Conservation (phyloP, 2,113 vertebrate genomes). For the Platichthys stellatus region DNA sequence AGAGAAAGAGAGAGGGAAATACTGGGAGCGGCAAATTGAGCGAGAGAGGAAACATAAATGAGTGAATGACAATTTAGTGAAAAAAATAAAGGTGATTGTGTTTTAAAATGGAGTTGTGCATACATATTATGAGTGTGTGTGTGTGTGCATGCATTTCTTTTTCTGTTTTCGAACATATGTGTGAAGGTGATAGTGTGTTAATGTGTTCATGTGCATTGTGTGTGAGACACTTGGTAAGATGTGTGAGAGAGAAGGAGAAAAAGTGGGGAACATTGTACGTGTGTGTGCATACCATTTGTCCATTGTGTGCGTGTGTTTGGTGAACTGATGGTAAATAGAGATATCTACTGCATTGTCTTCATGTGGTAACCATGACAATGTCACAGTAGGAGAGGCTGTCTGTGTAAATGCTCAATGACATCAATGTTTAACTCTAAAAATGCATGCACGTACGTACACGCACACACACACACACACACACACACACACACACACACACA, state of each 20-base stretch:
- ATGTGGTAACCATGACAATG: conserved; percentile 81
- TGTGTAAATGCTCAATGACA: conserved; percentile 76
- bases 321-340: conserved; percentile 78
- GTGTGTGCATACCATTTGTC: conserved; percentile 51
- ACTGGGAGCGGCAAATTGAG: conserved; percentile 42
- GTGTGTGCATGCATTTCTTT: conserved; percentile 14
- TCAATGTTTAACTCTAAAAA: conserved; percentile 62
- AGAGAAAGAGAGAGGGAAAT: neutral
- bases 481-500: no score
- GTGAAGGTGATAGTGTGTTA: conserved; percentile 31
- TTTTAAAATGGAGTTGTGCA: conserved; percentile 44
- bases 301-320: conserved; percentile 41
- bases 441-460: neutral
- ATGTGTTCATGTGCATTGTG: conserved; percentile 42
- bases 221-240: conserved; percentile 26
- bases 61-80: conserved; percentile 61
- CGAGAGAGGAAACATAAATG: conserved; percentile 59
- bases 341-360: conserved; percentile 80
- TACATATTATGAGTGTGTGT: conserved; percentile 26
- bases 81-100: conserved; percentile 48
- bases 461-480: no score
- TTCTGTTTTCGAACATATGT: conserved; percentile 16
- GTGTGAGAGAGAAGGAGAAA: conserved; percentile 31
- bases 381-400: conserved; percentile 78
- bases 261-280: conserved; percentile 4